These are phyloP conservation scores for Gryon sp. DNA, from an alignment of 1,140 invertebrate genomes.

Conservation along the genomic window DNA sequence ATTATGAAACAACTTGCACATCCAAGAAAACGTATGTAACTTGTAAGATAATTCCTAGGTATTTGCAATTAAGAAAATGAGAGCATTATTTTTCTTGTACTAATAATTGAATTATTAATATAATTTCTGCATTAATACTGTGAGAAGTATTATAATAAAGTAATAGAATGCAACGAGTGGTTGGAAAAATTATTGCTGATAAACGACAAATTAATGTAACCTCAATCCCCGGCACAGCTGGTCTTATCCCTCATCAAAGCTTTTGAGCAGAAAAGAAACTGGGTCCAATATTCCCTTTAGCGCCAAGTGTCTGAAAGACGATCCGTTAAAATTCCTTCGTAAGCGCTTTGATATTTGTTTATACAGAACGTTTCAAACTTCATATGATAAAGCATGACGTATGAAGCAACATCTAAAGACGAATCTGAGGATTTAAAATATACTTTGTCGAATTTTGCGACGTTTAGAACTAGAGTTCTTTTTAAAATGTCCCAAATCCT, in stretches of 20 bases:
- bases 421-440: constrained; percentile 25
- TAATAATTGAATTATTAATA: too few species aligned
- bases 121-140: too few species aligned
- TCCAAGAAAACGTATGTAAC: too few species aligned
- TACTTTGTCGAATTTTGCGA: constrained; percentile 45
- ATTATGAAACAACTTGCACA: too few species aligned
- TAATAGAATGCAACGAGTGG: too few species aligned
- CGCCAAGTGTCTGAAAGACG: constrained; percentile 41
- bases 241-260: constrained; percentile 37
- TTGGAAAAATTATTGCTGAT: too few species aligned
- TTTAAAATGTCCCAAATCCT: constrained; percentile 21
- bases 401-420: constrained; percentile 36
- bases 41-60: too few species aligned
- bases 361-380: constrained; percentile 54
- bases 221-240: constrained; percentile 26
- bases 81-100: too few species aligned
- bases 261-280: constrained; percentile 37
- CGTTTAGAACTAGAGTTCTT: constrained; percentile 29
- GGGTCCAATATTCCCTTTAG: constrained; percentile 50
- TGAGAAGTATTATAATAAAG: too few species aligned
- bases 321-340: constrained; percentile 54
- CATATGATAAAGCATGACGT: constrained; percentile 48
- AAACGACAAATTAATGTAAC: constrained; percentile 47
- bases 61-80: too few species aligned
- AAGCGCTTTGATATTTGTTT: constrained; percentile 60